A percentile compares a stretch with the other conserved stretches of the same genome.
phyloP scores from a whole-genome alignment of 2,888 invertebrate genomes.

The Drosophila subsilvestris region DNA sequence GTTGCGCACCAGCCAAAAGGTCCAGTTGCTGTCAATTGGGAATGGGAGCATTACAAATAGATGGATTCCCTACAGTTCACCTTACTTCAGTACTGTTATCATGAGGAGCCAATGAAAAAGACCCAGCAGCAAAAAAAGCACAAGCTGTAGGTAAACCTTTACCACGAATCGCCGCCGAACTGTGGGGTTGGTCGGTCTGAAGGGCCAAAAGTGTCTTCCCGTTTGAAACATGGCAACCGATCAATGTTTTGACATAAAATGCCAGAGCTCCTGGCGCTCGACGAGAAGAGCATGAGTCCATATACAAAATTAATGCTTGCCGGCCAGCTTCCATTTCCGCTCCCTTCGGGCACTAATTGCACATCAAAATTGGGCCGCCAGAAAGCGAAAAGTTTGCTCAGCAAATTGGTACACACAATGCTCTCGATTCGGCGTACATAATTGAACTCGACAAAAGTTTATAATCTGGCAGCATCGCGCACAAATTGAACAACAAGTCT shows the following conservation, averaged over 20 bases:
- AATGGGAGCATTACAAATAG: too few relatives aligned
- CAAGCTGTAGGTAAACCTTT: slow-evolving; percentile 9
- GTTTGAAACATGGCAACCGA: slow-evolving; percentile 49
- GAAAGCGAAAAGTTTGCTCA: slow-evolving; percentile 21
- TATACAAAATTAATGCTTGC: slow-evolving; percentile 12
- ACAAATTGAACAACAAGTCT: slow-evolving; percentile 64
- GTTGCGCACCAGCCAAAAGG: not conserved
- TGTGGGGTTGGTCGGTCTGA: slow-evolving; percentile 25
- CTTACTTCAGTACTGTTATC: slow-evolving; percentile 27
- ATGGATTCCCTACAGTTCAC: not conserved
- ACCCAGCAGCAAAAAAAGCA: slow-evolving; percentile 15
- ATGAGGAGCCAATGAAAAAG: slow-evolving; percentile 42
- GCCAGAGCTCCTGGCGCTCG: slow-evolving; percentile 9
- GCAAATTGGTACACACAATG: slow-evolving; percentile 38
- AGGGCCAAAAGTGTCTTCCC: slow-evolving; percentile 23
- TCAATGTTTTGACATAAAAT: slow-evolving; percentile 29
- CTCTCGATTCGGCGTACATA: slow-evolving; percentile 49
- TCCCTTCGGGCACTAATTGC: slow-evolving; percentile 21
- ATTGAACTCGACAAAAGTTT: slow-evolving; percentile 69
- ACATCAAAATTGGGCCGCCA: slow-evolving; percentile 23
- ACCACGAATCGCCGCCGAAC: slow-evolving; percentile 31
- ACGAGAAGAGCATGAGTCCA: not conserved
- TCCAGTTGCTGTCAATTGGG: not conserved
- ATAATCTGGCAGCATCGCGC: slow-evolving; percentile 69
- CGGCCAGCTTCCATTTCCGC: not conserved